Conservation (phyloP, 2,888 invertebrate genomes). For the Amitus sp. region DNA sequence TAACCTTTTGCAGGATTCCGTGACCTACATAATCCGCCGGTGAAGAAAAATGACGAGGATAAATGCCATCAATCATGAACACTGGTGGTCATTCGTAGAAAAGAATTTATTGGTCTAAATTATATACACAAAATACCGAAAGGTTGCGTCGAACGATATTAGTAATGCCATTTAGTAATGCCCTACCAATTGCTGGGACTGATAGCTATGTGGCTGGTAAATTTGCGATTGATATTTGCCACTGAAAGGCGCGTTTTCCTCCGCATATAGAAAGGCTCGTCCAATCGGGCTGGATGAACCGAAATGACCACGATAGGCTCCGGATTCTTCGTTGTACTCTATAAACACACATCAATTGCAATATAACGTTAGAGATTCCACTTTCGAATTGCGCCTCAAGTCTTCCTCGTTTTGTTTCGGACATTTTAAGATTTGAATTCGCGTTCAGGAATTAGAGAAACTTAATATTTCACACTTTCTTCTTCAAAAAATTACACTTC, state of each 20-base stretch:
- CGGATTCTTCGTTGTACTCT: conserved; percentile 46
- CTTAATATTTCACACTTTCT: no score
- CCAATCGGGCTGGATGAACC: conserved; percentile 35
- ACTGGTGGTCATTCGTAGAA: conserved; percentile 42
- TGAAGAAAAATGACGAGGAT: neutral
- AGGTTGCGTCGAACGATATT: conserved; percentile 12
- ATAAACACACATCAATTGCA: conserved; percentile 3
- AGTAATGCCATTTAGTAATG: conserved; percentile 47
- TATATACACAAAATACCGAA: conserved; percentile 58
- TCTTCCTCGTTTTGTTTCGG: no score
- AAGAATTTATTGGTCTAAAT: conserved; percentile 64
- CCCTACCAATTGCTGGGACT: conserved; percentile 51
- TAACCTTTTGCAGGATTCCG: conserved; percentile 29
- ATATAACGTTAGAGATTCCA: no score
- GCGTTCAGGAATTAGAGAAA: no score
- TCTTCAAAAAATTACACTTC: no score
- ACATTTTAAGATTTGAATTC: no score
- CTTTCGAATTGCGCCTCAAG: no score
- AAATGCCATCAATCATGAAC: conserved; percentile 4
- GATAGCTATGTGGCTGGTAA: conserved; percentile 55
- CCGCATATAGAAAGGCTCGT: conserved; percentile 23
- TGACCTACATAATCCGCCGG: conserved; percentile 26
- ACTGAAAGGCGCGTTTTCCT: conserved; percentile 38
- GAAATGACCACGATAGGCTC: conserved; percentile 43
- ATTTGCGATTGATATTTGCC: conserved; percentile 45